Base-by-base conservation (phyloP, 2,888 invertebrate species). In the Oscheius sp. region DNA sequence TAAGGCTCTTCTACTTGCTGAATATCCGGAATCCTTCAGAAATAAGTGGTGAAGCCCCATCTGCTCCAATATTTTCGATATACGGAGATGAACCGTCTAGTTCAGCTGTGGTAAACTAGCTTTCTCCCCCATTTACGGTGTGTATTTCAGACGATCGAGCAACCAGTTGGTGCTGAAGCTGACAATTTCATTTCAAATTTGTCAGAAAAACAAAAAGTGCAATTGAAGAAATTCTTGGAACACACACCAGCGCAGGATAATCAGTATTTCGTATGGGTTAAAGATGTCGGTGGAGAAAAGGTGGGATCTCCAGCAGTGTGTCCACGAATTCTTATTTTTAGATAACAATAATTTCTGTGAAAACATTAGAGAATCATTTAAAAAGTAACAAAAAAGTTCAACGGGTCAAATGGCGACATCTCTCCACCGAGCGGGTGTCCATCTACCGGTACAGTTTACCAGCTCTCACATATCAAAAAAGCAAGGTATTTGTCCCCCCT, bases 401-500 rank as follows among this genome's bases (percentile, higher is more conserved):
- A 29, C 69, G 81, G 53, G 81, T 81, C n/a, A 81, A 81, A 68
- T 81, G 81, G 81, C 56, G 81, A 21, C 79, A 81, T 72, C 64
- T 80, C 41, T 80, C 79, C 2, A 61, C 81, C 18, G 81, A 81
- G 41, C 52, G 81, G 16, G 74, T 80, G 0, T 81, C 81, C 12
- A 75, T 81, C 59, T 81, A 81, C 75, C 74, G 81, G 45, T 81
- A 81, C 59, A 76, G 76, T 53, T 27, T 81, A 12, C 81, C 81
- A 5, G 79, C 81, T 12, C 75, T 81, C 35, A 80, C 79, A 46
- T 78, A 79, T 66, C 74, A 79, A 72, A 72, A 72, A 23, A 73
- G 69, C 52, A 61, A 55, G 53, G 61, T 27, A 16, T 16, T 18
- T 69, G n/a, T 41, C 18, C 6, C n/a, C n/a, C 18, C 18, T 21